These are phyloP conservation scores for Megathymus violae DNA, from an alignment of 1,140 invertebrate species.

Conservation along the genomic window DNA sequence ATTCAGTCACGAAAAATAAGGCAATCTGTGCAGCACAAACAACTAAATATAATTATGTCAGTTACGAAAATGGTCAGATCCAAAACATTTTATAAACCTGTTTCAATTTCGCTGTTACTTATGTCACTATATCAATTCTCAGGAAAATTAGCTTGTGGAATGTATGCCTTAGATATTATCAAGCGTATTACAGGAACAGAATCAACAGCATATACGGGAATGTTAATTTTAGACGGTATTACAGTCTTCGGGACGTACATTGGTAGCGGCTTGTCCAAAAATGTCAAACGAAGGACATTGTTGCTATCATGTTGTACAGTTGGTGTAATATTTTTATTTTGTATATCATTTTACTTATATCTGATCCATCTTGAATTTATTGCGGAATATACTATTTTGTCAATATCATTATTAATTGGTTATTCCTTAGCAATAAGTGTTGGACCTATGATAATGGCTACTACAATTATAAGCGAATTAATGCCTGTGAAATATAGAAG, in stretches of 20 bases:
- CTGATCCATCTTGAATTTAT: slow-evolving; percentile 34
- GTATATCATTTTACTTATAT: slow-evolving; percentile 43
- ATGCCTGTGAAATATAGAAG: slow-evolving; percentile 43
- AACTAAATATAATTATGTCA: no score
- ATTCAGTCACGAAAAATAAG: slow-evolving; percentile 40
- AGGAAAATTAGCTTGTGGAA: slow-evolving; percentile 43
- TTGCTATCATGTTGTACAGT: slow-evolving; percentile 37
- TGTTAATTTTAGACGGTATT: slow-evolving; percentile 53
- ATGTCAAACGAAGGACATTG: slow-evolving; percentile 40
- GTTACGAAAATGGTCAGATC: slow-evolving; percentile 20
- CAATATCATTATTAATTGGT: slow-evolving; percentile 45
- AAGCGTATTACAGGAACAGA: slow-evolving; percentile 44
- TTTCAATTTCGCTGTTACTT: slow-evolving; percentile 36
- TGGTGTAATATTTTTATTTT: slow-evolving; percentile 43
- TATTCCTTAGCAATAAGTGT: slow-evolving; percentile 44
- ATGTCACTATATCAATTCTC: slow-evolving; percentile 41
- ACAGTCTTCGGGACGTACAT: slow-evolving; percentile 48
- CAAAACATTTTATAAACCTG: slow-evolving; percentile 45
- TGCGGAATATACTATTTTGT: slow-evolving; percentile 40
- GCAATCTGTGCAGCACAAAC: no score
- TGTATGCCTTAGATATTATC: slow-evolving; percentile 48
- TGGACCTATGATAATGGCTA: slow-evolving; percentile 46
- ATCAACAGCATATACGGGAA: slow-evolving; percentile 41
- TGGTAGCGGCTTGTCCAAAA: slow-evolving; percentile 43
- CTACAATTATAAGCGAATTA: slow-evolving; percentile 45